Evolutionary conservation across 2,888 invertebrate genomes (phyloP).

Genomic region (Agrochola litura): DNA sequence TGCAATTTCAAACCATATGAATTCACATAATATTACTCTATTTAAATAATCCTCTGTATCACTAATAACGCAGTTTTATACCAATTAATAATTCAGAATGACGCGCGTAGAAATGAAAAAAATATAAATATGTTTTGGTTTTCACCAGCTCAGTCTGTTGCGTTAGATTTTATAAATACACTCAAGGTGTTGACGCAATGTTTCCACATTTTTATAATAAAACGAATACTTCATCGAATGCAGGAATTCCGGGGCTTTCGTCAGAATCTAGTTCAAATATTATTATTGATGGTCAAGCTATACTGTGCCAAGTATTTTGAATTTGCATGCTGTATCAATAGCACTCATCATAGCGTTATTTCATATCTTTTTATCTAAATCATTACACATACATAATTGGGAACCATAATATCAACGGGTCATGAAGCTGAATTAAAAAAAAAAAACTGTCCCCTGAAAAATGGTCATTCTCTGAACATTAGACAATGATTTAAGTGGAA

Average conservation of each 20-base stretch:
- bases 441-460: background rate
- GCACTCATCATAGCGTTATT: background rate
- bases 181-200: conserved; percentile 51
- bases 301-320: background rate
- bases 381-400: background rate
- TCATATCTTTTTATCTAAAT: background rate
- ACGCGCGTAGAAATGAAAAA: conserved; percentile 44
- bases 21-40: conserved; percentile 18
- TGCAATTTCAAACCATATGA: conserved; percentile 22
- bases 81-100: conserved; percentile 52
- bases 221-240: conserved; percentile 53
- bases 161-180: conserved; percentile 60
- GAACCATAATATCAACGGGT: background rate
- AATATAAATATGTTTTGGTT: conserved; percentile 53
- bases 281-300: conserved; percentile 34
- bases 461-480: background rate
- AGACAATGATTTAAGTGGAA: conserved; percentile 3
- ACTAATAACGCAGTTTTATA: conserved; percentile 36
- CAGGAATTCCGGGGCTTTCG: conserved; percentile 34
- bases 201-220: conserved; percentile 50
- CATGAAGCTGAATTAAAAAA: too few relatives aligned
- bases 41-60: conserved; percentile 33
- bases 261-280: conserved; percentile 25
- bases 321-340: conserved; percentile 2
- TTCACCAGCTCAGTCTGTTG: conserved; percentile 43